Evolutionary conservation across 2,113 vertebrate genomes (phyloP).

Genomic region (Thinocorus orbignyianus): DNA sequence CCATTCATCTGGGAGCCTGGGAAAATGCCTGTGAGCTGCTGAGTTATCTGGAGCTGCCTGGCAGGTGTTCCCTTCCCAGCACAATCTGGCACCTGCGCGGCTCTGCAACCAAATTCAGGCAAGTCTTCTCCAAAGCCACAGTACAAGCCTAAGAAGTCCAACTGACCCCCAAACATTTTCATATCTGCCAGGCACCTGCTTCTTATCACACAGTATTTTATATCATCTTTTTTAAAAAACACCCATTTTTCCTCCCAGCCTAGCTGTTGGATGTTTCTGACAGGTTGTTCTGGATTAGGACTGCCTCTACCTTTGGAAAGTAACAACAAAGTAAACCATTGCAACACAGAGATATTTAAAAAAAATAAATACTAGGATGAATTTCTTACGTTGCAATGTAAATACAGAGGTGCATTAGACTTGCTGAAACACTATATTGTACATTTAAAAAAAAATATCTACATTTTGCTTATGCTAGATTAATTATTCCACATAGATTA

Average conservation of each 20-base stretch:
- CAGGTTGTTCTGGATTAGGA: not conserved
- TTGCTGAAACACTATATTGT: not conserved
- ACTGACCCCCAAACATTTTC: not conserved
- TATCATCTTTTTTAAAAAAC: not conserved
- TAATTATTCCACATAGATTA: conserved; percentile 37
- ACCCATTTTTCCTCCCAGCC: not conserved
- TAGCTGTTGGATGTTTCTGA: not conserved
- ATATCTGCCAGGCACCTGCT: not conserved
- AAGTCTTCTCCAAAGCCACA: conserved; percentile 41
- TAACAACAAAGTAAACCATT: not conserved
- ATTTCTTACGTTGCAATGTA: not conserved
- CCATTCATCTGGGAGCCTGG: conserved; percentile 84
- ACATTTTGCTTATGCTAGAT: not conserved
- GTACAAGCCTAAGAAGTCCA: not conserved
- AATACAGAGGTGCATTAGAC: not conserved
- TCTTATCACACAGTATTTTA: not conserved
- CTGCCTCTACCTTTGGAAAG: not conserved
- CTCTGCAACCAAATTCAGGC: conserved; percentile 3
- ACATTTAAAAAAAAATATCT: not conserved
- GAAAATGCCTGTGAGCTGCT: conserved; percentile 83
- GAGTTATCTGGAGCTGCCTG: conserved; percentile 77
- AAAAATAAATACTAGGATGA: not conserved
- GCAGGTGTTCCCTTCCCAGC: conserved; percentile 82
- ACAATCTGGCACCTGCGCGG: conserved; percentile 47
- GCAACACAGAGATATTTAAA: not conserved